Base-by-base conservation (phyloP, 2,113 vertebrate genomes). In the Oncorhynchus mykiss region DNA sequence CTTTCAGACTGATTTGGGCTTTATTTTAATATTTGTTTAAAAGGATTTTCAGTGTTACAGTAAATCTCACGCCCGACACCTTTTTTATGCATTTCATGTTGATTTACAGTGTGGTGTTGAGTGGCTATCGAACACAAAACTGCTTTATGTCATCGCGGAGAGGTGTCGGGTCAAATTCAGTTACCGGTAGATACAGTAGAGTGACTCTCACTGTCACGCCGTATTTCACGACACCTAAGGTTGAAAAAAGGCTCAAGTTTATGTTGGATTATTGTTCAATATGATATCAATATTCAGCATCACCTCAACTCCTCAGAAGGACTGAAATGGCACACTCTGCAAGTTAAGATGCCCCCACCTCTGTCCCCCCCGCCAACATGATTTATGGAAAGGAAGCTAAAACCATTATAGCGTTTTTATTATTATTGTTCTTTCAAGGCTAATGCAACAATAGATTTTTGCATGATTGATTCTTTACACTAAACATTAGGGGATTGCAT, bases 361-460 rank as follows among this genome's bases (percentile, higher is more conserved):
- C 82, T 88, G 81, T 82, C 87, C 85, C 84, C 39, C 87, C 80
- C 81, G 71, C 74, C 57, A 79, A 76, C 71, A 87, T 91, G 93
- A 94, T 94, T 94, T 94, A 94, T 93, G 90, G 86, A 91, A 92
- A 93, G 93, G 91, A 94, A 93, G 93, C 93, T 86, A 88, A 91
- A 91, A 92, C 91, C 91, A 93, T 93, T 93, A 93, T 90, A 93
- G 92, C 91, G 88, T 93, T 93, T 94, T 93, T 94, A 94, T 94
- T 94, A 94, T 94, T 93, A 94, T 93, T 94, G 91, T 93, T 93
- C 90, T 93, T 94, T 93, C 92, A 93, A 91, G 92, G 93, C 92
- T 94, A 94, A 94, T 94, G 93, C 92, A 93, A 93, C 93, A 94
- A 94, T 93, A 93, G 92, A 94, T 93, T 94, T 93, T 93, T 93